Percentiles rank a stretch among this genome's conserved stretches.
phyloP scores from a whole-genome alignment of 2,888 invertebrate genomes.

The Scaptomyza caliginosa region DNA sequence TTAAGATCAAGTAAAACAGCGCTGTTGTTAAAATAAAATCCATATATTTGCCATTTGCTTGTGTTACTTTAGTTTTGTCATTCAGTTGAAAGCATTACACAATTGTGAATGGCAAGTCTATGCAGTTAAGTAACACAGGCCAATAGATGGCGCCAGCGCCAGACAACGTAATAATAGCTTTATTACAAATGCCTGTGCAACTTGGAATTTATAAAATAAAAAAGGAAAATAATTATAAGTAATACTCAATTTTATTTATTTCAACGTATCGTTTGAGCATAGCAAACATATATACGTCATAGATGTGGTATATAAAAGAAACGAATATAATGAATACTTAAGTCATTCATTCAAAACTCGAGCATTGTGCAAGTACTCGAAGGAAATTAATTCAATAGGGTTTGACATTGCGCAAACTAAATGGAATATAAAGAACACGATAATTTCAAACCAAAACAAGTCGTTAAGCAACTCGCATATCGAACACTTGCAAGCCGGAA shows the following conservation, averaged over 20 bases:
- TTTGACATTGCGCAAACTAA: not conserved
- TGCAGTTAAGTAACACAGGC: too few species aligned
- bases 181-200: too few species aligned
- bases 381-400: not conserved
- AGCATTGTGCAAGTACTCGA: not conserved
- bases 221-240: too few species aligned
- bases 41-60: not conserved
- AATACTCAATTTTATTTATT: too few species aligned
- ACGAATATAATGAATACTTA: not conserved
- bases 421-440: not conserved
- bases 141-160: too few species aligned
- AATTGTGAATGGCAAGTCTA: too few species aligned
- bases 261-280: not conserved
- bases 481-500: not conserved
- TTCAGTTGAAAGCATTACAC: too few species aligned
- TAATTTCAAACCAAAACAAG: conserved; percentile 1
- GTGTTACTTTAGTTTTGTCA: too few species aligned
- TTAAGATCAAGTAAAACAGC: not conserved
- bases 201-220: too few species aligned
- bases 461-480: not conserved
- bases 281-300: not conserved
- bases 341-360: not conserved
- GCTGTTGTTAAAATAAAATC: not conserved
- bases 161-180: too few species aligned
- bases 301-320: not conserved